These are phyloP conservation scores for Pelecanoides urinatrix DNA, from an alignment of 2,113 vertebrate species.

Conservation along the genomic window DNA sequence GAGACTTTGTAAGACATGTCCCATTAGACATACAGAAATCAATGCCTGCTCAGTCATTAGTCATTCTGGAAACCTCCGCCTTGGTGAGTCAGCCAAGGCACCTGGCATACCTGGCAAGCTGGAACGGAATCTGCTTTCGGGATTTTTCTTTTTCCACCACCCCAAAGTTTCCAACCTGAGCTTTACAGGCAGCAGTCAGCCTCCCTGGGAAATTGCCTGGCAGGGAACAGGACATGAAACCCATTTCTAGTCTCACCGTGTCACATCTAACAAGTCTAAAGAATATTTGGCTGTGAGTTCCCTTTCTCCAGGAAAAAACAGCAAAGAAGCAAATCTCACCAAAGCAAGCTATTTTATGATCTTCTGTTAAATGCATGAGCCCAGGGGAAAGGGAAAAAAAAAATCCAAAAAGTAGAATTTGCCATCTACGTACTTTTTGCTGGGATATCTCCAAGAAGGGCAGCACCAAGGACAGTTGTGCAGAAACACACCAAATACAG, in stretches of 20 bases:
- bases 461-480: not conserved
- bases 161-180: not conserved
- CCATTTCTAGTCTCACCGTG: not conserved
- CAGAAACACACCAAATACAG: not conserved
- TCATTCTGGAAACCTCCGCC: not conserved
- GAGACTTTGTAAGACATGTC: not conserved
- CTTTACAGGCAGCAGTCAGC: not conserved
- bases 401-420: not conserved
- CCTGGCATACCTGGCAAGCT: constrained; percentile 16
- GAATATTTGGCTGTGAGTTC: not conserved
- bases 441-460: not conserved
- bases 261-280: not conserved
- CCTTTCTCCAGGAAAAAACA: not conserved
- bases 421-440: not conserved
- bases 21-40: constrained; percentile 35
- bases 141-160: not conserved
- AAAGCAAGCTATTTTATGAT: not conserved
- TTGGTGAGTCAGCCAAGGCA: not conserved
- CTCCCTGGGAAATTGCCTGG: not conserved
- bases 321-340: not conserved
- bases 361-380: not conserved
- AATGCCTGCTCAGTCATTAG: constrained; percentile 16
- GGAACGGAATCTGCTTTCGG: not conserved
- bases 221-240: not conserved
- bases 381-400: not conserved